Evolutionary conservation across 2,888 invertebrate genomes (phyloP).

Genomic region (Heliconius erato): DNA sequence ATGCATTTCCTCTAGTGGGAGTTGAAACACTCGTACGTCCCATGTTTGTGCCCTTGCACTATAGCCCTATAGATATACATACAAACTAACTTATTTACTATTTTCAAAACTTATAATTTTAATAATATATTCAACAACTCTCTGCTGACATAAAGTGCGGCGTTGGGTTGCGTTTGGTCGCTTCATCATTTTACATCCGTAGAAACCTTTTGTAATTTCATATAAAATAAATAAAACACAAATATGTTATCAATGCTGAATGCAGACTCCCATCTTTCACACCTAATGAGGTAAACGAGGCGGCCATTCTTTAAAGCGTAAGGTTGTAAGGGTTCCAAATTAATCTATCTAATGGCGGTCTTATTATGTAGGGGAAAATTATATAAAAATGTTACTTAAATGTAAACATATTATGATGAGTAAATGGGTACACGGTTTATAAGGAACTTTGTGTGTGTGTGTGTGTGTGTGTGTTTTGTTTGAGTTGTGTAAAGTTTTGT

Average conservation of each 20-base stretch:
- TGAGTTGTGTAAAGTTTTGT: neutral
- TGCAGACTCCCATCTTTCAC: neutral
- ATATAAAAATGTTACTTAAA: neutral
- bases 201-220: neutral
- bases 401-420: neutral
- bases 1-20: no score
- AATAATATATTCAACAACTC: no score
- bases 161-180: no score
- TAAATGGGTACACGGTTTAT: neutral
- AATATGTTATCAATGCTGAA: neutral
- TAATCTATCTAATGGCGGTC: constrained; percentile 20
- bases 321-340: constrained; percentile 8
- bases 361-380: neutral
- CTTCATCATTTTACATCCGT: no score
- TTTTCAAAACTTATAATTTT: no score
- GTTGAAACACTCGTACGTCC: neutral
- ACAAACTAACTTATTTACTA: no score
- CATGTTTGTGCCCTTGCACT: no score
- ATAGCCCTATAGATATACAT: no score
- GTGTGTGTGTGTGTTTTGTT: neutral
- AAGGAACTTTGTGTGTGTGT: neutral
- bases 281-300: constrained; percentile 26
- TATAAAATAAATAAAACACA: neutral
- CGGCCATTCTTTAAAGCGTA: constrained; percentile 13
- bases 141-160: no score